Base-by-base conservation (phyloP, 2,797 vertebrate species). In the Poeciliopsis infans region DNA sequence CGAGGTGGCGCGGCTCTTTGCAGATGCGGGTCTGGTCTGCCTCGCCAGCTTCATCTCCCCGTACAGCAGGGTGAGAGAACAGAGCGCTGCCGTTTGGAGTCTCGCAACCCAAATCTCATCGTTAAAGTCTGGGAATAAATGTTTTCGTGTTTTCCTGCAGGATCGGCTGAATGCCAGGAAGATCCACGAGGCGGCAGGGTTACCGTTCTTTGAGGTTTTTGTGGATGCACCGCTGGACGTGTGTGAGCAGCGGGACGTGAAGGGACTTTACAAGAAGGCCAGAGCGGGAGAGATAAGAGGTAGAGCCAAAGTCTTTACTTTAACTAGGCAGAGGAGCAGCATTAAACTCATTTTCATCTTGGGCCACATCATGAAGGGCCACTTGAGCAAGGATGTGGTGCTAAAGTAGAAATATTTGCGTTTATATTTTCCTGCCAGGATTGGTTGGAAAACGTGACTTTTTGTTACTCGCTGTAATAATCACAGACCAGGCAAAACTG, bases 131-230 rank as follows among this genome's bases (percentile, higher is more conserved):
- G 18, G 36, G 20, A 43, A 41, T 68, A 68, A 55, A n/a, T 82
- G 12, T 59, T 0, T 10, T 82, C 79, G 2, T 81, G 75, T 2
- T 80, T 78, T 72, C 76, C 59, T 79, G 7, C 70, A 99, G 98
- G 98, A 99, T 94, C 98, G 98, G 49, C 94, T 98, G 78, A 99
- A 99, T 5, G 98, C 98, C 53, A 96, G 98, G 82, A 97, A 93
- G 86, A 99, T 99, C 88, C 98, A 99, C 0, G 97, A 99, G 90
- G 97, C 95, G 0, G 97, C 98, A 2, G 97, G 97, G 39, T 92
- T 99, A 79, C 98, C 98, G 3, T 99, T 99, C 89, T 99, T 99
- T 81, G 98, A 99, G 93, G 98, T 99, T 23, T 99, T 99, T 93
- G 97, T 99, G 51, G 98, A 99, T 46, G 98, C 98, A 31, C 98